Percentiles rank a stretch among this genome's conserved stretches.
Conservation (phyloP, 2,797 vertebrate genomes). For the Tolypeutes matacus region DNA sequence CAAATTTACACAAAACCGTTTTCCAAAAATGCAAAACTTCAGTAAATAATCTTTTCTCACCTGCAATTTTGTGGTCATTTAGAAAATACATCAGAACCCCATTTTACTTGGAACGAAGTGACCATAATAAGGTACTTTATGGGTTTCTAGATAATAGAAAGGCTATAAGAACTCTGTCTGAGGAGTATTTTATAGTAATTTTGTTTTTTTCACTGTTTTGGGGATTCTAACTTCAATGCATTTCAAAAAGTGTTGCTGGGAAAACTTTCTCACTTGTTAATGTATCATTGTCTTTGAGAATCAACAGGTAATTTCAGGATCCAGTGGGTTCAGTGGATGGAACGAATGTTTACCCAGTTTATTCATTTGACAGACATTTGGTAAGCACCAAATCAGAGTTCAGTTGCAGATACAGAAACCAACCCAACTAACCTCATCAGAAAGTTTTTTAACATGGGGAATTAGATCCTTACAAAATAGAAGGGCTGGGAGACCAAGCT, state of each 20-base stretch:
- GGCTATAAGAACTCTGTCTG: background rate
- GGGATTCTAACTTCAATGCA: background rate
- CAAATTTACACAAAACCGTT: background rate
- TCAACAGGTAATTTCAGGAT: background rate
- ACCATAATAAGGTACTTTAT: background rate
- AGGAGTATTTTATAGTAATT: background rate
- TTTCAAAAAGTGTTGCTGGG: background rate
- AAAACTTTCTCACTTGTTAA: background rate
- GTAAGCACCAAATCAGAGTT: background rate
- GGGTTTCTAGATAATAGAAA: constrained; percentile 15
- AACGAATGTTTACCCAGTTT: background rate
- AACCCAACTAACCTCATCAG: background rate
- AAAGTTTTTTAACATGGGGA: background rate
- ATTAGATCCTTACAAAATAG: background rate
- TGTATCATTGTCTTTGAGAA: constrained; percentile 4
- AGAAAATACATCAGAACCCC: background rate
- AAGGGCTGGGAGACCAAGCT: background rate
- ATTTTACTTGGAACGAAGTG: constrained; percentile 15
- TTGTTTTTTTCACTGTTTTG: background rate
- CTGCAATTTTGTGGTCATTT: constrained; percentile 3
- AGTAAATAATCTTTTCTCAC: constrained; percentile 40
- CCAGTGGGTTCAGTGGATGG: too few species aligned
- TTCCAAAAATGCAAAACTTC: constrained; percentile 37
- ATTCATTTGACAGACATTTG: background rate
- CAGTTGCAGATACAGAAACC: background rate